Percentiles rank a stretch among this genome's conserved stretches.
Conservation (phyloP, 2,888 invertebrate species). For the Tipula vernalis region DNA sequence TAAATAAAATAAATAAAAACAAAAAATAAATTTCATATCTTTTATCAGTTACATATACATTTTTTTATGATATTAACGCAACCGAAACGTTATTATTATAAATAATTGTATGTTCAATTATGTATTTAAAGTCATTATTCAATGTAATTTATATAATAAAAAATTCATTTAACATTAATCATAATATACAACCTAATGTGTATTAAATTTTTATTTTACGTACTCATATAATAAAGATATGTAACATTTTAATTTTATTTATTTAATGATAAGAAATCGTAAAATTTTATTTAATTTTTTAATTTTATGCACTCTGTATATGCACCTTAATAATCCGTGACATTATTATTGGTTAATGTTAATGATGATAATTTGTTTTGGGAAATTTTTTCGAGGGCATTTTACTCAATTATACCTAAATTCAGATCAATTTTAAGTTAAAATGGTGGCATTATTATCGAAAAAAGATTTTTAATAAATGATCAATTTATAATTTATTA, state of each 20-base stretch:
- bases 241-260: not conserved
- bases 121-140: constrained; percentile 7
- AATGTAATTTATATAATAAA: constrained; percentile 7
- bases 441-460: not conserved
- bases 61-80: not conserved
- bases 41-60: not conserved
- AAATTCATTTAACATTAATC: constrained; percentile 8
- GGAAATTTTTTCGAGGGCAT: not conserved
- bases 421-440: not conserved
- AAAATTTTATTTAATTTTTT: not conserved
- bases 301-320: not conserved
- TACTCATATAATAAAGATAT: not conserved
- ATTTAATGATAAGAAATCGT: not conserved
- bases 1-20: not conserved
- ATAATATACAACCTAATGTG: not conserved
- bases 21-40: not conserved
- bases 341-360: not conserved
- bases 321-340: not conserved
- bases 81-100: not conserved
- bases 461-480: no score
- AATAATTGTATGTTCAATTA: not conserved
- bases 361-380: not conserved
- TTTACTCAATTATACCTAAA: not conserved
- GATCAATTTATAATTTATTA: no score
- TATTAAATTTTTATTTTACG: no score